Evolutionary conservation across 2,113 vertebrate species (phyloP).

Genomic region (Gracilinanus agilis): DNA sequence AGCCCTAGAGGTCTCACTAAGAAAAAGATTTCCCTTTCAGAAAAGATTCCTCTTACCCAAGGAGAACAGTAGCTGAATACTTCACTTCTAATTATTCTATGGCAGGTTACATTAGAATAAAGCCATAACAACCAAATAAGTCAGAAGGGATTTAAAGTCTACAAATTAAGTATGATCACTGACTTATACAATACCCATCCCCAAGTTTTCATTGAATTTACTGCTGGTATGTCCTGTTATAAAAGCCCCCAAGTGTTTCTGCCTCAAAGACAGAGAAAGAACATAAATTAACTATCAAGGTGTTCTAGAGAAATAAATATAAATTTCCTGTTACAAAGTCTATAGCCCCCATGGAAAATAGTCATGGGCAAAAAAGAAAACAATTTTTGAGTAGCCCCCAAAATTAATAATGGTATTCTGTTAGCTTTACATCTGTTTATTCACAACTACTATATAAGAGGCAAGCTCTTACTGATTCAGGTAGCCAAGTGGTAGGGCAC

Average conservation of each 20-base stretch:
- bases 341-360: not conserved
- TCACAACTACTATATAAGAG: not conserved
- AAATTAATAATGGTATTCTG: not conserved
- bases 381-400: not conserved
- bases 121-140: not conserved
- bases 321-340: not conserved
- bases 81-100: too few relatives aligned
- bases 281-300: not conserved
- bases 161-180: not conserved
- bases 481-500: not conserved
- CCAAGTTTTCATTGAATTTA: conserved; percentile 29
- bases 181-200: not conserved
- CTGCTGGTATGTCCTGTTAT: not conserved
- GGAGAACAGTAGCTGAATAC: too few relatives aligned
- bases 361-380: not conserved
- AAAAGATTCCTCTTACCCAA: too few relatives aligned
- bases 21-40: too few relatives aligned
- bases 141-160: not conserved
- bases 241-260: conserved; percentile 36
- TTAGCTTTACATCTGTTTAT: not conserved
- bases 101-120: not conserved
- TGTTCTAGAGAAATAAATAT: not conserved
- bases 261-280: conserved; percentile 28
- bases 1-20: too few relatives aligned
- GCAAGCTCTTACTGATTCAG: not conserved